Percentiles rank a stretch among this genome's conserved stretches.
Evolutionary conservation across 2,797 vertebrate species (phyloP).

Genomic region (Amniataba percoides): DNA sequence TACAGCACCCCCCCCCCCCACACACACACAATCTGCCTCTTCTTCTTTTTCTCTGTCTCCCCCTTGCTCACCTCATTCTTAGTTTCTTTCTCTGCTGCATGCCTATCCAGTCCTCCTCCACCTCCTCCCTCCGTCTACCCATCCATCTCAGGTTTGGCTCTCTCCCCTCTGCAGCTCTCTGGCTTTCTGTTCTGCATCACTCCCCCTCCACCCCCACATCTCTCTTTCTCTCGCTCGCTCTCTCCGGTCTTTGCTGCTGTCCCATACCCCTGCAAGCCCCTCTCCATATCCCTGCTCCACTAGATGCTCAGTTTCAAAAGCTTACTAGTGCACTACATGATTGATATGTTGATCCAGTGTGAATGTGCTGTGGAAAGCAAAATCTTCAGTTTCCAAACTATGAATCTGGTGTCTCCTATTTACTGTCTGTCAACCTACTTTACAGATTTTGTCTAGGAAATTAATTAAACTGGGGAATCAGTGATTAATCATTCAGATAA

Average conservation of each 20-base stretch:
- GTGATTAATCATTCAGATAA: slow-evolving; percentile 6
- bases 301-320: slow-evolving; percentile 6
- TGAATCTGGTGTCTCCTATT: background rate
- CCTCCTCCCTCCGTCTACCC: slow-evolving; percentile 64
- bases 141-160: slow-evolving; percentile 81
- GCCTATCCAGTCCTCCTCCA: slow-evolving; percentile 59
- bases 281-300: slow-evolving; percentile 46
- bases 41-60: slow-evolving; percentile 3
- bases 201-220: slow-evolving; percentile 61
- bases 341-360: background rate
- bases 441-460: slow-evolving; percentile 9
- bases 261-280: slow-evolving; percentile 65
- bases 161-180: slow-evolving; percentile 79
- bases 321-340: background rate
- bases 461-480: slow-evolving; percentile 8
- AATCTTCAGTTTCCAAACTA: background rate
- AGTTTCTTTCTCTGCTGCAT: slow-evolving; percentile 71
- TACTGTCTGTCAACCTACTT: slow-evolving; percentile 20
- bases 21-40: slow-evolving; percentile 31
- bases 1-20: slow-evolving; percentile 11
- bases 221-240: slow-evolving; percentile 34
- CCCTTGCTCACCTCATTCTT: slow-evolving; percentile 52
- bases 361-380: slow-evolving; percentile 1
- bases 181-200: slow-evolving; percentile 78
- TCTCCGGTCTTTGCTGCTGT: slow-evolving; percentile 52